Percentiles rank a stretch among this genome's conserved stretches.
Conservation (phyloP, 2,888 invertebrate genomes). For the Operophtera brumata region DNA sequence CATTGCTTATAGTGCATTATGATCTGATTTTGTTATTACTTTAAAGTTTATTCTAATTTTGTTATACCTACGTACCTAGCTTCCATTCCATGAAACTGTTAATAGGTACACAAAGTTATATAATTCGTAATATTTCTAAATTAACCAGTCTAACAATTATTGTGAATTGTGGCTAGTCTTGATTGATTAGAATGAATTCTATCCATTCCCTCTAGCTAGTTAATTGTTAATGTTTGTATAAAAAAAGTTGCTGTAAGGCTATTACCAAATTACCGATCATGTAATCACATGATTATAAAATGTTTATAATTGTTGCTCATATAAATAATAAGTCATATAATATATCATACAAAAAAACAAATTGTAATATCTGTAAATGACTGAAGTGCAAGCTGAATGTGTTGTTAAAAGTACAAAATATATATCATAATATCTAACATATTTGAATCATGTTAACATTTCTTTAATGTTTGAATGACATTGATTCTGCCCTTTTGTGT, state of each 20-base stretch:
- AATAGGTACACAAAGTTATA: constrained; percentile 36
- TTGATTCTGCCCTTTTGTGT: constrained; percentile 10
- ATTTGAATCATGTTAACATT: constrained; percentile 7
- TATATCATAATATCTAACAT: constrained; percentile 10
- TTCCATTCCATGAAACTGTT: constrained; percentile 59
- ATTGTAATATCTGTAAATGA: constrained; percentile 5
- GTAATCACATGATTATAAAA: constrained; percentile 1
- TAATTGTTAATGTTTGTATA: background rate
- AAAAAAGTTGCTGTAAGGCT: background rate
- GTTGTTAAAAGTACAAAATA: constrained; percentile 23
- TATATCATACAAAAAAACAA: background rate
- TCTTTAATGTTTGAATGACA: constrained; percentile 8
- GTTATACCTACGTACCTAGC: constrained; percentile 49
- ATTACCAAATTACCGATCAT: constrained; percentile 3
- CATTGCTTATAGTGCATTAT: constrained; percentile 57
- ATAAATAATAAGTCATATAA: background rate
- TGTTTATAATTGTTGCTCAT: constrained; percentile 16
- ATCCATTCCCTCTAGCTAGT: background rate
- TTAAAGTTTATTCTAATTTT: constrained; percentile 59
- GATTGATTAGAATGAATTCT: background rate
- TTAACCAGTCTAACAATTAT: constrained; percentile 5
- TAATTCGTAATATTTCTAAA: constrained; percentile 37
- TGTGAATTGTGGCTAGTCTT: constrained; percentile 8
- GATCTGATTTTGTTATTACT: constrained; percentile 69
- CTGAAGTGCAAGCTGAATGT: constrained; percentile 16